Evolutionary conservation across 2,888 invertebrate genomes (phyloP).

Genomic region (Drosophila colorata): DNA sequence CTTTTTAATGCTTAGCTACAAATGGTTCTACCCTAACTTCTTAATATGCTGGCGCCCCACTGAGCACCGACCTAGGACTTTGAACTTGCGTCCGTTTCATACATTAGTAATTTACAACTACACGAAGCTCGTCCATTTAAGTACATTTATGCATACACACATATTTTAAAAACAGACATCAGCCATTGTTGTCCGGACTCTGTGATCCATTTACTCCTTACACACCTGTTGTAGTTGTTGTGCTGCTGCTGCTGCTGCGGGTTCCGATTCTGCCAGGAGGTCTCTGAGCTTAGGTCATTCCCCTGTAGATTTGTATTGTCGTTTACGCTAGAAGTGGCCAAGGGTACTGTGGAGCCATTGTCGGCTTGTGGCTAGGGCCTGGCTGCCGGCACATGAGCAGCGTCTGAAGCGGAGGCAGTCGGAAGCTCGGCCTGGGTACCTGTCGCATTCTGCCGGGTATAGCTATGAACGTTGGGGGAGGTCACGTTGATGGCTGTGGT

Average conservation of each 20-base stretch:
- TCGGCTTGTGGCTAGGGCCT: conserved; percentile 57
- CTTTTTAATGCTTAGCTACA: conserved; percentile 26
- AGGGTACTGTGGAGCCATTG: conserved; percentile 6
- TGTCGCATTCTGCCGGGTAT: conserved; percentile 30
- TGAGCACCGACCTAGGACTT: conserved; percentile 15
- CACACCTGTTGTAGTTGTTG: conserved; percentile 42
- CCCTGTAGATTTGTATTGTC: conserved; percentile 67
- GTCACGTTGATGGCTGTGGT: conserved; percentile 40
- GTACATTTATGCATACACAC: conserved; percentile 24
- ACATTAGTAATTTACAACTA: conserved; percentile 66
- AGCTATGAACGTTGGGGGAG: conserved; percentile 28
- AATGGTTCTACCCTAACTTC: conserved; percentile 34
- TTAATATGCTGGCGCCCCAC: conserved; percentile 9
- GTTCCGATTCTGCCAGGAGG: conserved; percentile 6
- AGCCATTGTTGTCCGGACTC: conserved; percentile 10
- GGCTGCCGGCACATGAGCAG: conserved; percentile 23
- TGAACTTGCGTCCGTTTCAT: conserved; percentile 22
- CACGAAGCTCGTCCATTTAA: conserved; percentile 72
- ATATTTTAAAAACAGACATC: conserved; percentile 55
- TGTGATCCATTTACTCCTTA: conserved; percentile 20
- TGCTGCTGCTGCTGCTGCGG: conserved; percentile 8
- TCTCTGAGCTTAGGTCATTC: conserved; percentile 21
- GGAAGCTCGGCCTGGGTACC: conserved; percentile 15
- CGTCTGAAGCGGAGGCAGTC: conserved; percentile 8
- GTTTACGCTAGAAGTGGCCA: conserved; percentile 33